Percentiles rank a stretch among this genome's conserved stretches.
Evolutionary conservation across 2,113 vertebrate genomes (phyloP).

Genomic region (Spheniscus mendiculus): DNA sequence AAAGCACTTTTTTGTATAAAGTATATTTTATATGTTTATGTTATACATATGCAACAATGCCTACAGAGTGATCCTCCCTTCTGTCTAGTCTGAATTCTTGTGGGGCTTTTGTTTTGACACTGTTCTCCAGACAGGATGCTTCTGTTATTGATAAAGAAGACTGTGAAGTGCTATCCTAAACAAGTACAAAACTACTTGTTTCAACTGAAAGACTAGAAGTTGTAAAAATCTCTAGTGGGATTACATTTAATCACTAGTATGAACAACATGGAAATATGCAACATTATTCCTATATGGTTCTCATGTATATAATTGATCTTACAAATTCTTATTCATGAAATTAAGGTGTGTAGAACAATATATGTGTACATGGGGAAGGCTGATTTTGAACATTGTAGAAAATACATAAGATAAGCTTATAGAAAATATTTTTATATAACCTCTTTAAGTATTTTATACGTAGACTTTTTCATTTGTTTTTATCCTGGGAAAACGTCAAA

Average conservation of each 20-base stretch:
- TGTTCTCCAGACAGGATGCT: not conserved
- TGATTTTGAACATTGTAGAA: not conserved
- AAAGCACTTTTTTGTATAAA: not conserved
- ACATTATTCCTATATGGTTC: not conserved
- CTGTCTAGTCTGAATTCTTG: not conserved
- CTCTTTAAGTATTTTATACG: not conserved
- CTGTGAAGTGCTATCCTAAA: not conserved
- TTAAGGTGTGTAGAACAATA: not conserved
- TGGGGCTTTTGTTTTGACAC: not conserved
- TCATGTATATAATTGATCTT: not conserved
- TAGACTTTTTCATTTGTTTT: not conserved
- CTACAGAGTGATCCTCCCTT: not conserved
- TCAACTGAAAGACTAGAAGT: not conserved
- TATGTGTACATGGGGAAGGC: not conserved
- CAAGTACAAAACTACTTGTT: not conserved
- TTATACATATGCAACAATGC: not conserved
- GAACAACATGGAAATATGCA: not conserved
- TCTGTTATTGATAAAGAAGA: not conserved
- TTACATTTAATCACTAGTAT: not conserved
- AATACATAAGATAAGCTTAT: not conserved
- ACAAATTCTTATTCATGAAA: not conserved
- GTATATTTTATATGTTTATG: not conserved
- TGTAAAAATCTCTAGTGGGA: not conserved
- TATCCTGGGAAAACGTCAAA: not conserved
- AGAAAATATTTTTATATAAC: not conserved